Base-by-base conservation (phyloP, 2,113 vertebrate genomes). In the Campylomormyrus numenius region DNA sequence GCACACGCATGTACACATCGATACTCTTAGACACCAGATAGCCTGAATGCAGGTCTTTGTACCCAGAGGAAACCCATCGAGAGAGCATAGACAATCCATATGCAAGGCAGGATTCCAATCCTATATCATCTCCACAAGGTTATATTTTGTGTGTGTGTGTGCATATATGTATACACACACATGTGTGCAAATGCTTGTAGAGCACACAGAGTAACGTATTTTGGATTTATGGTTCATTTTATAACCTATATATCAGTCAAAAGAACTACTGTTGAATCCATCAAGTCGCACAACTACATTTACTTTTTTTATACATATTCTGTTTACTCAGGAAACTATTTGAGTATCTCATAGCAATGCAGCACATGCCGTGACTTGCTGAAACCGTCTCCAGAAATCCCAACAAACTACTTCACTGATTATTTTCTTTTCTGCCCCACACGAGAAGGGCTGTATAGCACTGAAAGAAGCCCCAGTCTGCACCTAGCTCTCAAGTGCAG, bases 281-380 rank as follows among this genome's bases (percentile, higher is more conserved):
- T 50, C 11, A 5, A 42, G 87, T 21, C 50, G 35, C 45, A 86
- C 92, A 93, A 35, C 39, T 87, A n/a, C 48, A 46, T 53, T 42
- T 13, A 50, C 3, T 52, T 5, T 74, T 50, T 6, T 15, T 31
- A 19, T 77, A 7, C 21, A 77, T 74, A 31, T 66, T 35, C 17
- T 66, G 84, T 86, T 83, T 56, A 39, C 27, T 83, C 17, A 5
- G 48, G 58, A 42, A 66, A 49, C 46, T 42, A 21, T 27, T 3
- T 49, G 66, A 70, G 45, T 48, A n/a, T 53, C 85, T 74, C 48
- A 42, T 31, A 88, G 19, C 89, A 74, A 9, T 77, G 15, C 45
- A 70, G 46, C 58, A 70, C 89, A 70, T 35, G 39, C n/a, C 35
- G 42, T 9, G 46, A 77, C n/a, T 24, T 15, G 49, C 70, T 45